A percentile compares a stretch with the other conserved stretches of the same genome.
Evolutionary conservation across 1,140 invertebrate species (phyloP).

Genomic region (Alviniconcha marisindica): DNA sequence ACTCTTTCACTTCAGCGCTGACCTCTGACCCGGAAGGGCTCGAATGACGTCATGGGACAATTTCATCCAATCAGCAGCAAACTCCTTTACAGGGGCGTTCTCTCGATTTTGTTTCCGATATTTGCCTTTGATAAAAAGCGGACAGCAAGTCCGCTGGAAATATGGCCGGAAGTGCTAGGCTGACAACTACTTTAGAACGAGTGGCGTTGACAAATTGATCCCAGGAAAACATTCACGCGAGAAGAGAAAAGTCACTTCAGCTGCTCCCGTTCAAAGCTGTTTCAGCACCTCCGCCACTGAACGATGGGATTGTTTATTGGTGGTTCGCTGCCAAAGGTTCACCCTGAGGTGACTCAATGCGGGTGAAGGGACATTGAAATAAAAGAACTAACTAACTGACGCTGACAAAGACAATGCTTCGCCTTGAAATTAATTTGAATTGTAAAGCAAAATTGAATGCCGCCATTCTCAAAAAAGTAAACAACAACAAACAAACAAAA

Average conservation of each 20-base stretch:
- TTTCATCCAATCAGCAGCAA: background rate
- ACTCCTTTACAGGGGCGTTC: background rate
- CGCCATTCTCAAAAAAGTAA: too few species aligned
- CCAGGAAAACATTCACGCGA: background rate
- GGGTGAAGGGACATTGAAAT: too few species aligned
- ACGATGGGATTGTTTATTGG: too few species aligned
- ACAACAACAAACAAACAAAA: background rate
- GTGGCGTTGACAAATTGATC: conserved; percentile 30
- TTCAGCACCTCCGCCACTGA: too few species aligned
- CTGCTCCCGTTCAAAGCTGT: too few species aligned
- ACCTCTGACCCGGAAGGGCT: background rate
- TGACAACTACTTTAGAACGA: background rate
- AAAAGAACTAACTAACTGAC: too few species aligned
- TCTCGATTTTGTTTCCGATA: background rate
- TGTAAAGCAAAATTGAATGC: too few species aligned
- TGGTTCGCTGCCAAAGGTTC: too few species aligned
- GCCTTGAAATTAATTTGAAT: too few species aligned
- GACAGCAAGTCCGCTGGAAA: background rate
- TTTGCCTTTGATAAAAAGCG: conserved; percentile 2
- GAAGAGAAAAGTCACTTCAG: background rate
- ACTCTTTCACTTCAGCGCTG: background rate
- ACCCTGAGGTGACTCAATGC: too few species aligned
- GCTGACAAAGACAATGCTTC: too few species aligned
- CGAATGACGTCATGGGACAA: background rate
- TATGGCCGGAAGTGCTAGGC: conserved; percentile 5